Evolutionary conservation across 2,113 vertebrate genomes (phyloP).

Genomic region (Tylochromis polylepis): DNA sequence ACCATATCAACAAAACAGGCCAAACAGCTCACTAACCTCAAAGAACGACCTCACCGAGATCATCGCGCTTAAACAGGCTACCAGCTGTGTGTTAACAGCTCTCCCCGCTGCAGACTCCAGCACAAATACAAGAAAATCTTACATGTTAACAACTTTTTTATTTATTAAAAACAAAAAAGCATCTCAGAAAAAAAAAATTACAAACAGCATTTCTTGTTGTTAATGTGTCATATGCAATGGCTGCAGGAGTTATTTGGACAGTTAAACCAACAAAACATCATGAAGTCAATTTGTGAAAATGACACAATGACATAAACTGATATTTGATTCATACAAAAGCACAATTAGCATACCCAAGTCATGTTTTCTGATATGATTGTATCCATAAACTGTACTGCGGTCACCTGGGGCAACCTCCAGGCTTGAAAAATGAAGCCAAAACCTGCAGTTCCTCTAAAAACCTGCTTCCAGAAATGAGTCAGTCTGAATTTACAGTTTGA

Average conservation of each 20-base stretch:
- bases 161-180: conserved; percentile 28
- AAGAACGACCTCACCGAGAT: not conserved
- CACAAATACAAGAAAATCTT: not conserved
- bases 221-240: not conserved
- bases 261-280: not conserved
- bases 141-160: not conserved
- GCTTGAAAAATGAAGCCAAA: not conserved
- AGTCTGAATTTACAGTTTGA: accelerated
- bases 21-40: not conserved
- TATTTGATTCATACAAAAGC: not conserved
- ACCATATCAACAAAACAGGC: conserved; percentile 15
- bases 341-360: not conserved
- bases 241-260: not conserved
- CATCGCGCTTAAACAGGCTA: not conserved
- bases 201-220: not conserved
- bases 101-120: not conserved
- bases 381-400: not conserved
- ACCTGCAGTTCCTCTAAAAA: not conserved
- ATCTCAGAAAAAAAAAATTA: conserved; percentile 8
- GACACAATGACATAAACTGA: not conserved
- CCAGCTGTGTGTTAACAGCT: not conserved
- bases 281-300: not conserved
- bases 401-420: not conserved
- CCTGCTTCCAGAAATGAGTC: not conserved
- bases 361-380: not conserved